Base-by-base conservation (phyloP, 1,140 invertebrate genomes). In the Papilio machaon region DNA sequence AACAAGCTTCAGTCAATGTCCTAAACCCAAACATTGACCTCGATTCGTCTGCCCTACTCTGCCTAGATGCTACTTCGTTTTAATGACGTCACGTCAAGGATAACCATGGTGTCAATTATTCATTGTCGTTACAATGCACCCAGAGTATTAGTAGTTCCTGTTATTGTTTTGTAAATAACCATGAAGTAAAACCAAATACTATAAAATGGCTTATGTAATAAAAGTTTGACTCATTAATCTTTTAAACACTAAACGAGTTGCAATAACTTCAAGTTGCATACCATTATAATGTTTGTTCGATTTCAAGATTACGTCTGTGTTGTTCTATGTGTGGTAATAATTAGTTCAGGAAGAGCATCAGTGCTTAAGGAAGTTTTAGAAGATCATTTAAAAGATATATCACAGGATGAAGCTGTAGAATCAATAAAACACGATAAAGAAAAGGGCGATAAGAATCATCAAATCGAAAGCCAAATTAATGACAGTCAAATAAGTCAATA, bases 121-220 rank as follows among this genome's bases (percentile, higher is more conserved):
- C 84, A 93, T 94, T 95, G 94, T 94, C 91, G 84, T 84, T 83
- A 81, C 85, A 73, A 85, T 87, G 88, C 82, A 83, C 83, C 89
- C 90, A 70, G 64, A 70, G 64, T 70, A 70, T 30, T 70, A 70
- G 89, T 91, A 88, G 87, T 95, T 95, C 95, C 95, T 94, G 92
- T 87, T 89, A 95, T 95, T 95, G 94, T 95, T 76, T 81, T 82
- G 80, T 92, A 91, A 95, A 88, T 81, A 79, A 84, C 91, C 93
- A 89, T 92, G 94, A 95, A 95, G 89, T 90, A 84, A 89, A 90
- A 89, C 91, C 75, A 82, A 83, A 79, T 84, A 82, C 88, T 94
- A 94, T 95, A 95, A 94, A 93, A 93, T 84, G 88, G 84, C 90
- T 90, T 91, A 85, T 82, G 79, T 84, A 81, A 85, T 74, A 60